A percentile compares a stretch with the other conserved stretches of the same genome.
These are phyloP conservation scores for Drosophila bipectinata DNA, from an alignment of 1,140 invertebrate genomes.

Conservation along the genomic window DNA sequence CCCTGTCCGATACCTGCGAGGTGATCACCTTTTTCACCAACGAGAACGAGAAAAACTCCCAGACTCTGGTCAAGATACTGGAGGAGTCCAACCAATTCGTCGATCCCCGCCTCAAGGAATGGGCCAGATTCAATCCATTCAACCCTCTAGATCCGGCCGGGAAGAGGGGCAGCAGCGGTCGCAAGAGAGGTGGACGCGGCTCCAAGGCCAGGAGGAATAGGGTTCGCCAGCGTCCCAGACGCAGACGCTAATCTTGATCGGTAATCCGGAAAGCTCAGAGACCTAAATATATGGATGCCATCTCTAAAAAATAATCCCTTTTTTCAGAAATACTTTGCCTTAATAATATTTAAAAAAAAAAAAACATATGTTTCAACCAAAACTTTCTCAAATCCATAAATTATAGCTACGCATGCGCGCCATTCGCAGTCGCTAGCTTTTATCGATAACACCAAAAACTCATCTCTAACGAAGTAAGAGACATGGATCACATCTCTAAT, in stretches of 20 bases:
- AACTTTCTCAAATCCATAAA: too few species aligned
- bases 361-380: too few species aligned
- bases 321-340: too few species aligned
- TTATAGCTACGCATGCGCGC: background rate
- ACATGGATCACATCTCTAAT: too few species aligned
- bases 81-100: background rate
- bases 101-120: background rate
- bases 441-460: too few species aligned
- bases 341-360: too few species aligned
- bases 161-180: too few species aligned
- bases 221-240: background rate
- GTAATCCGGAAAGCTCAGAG: too few species aligned
- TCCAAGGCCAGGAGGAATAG: background rate
- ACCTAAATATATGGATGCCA: too few species aligned
- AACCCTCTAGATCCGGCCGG: too few species aligned
- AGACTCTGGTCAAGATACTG: background rate
- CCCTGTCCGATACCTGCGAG: conserved; percentile 86
- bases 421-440: background rate
- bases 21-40: conserved; percentile 84
- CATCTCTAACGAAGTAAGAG: too few species aligned
- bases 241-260: background rate
- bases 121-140: background rate
- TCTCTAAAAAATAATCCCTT: too few species aligned
- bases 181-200: background rate
- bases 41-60: background rate